phyloP scores from a whole-genome alignment of 2,888 invertebrate genomes.

The Tinea pellionella region DNA sequence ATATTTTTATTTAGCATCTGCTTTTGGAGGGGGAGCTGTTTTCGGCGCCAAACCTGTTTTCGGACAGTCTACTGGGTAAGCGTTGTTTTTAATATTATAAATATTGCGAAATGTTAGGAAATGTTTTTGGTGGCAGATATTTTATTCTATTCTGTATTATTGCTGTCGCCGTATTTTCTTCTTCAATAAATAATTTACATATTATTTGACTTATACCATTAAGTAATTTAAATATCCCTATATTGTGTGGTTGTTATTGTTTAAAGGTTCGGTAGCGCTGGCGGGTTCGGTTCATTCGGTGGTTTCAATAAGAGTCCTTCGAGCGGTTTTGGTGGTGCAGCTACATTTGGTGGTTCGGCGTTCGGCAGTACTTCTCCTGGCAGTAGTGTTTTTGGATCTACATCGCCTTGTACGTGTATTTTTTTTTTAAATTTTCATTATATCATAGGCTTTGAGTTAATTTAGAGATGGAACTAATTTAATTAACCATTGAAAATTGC shows the following conservation, averaged over 20 bases:
- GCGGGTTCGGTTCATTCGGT: constrained; percentile 34
- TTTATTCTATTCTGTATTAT: too few species aligned
- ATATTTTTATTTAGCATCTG: constrained; percentile 30
- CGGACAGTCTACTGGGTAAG: constrained; percentile 45
- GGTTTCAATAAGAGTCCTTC: constrained; percentile 50
- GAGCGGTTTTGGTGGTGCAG: constrained; percentile 47
- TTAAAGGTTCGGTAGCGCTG: constrained; percentile 12
- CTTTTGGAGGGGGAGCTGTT: constrained; percentile 48
- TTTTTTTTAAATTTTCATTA: neutral
- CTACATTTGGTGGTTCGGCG: constrained; percentile 61
- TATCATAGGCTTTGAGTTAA: too few species aligned
- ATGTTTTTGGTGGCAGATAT: too few species aligned
- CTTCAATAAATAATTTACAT: too few species aligned
- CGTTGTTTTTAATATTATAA: too few species aligned
- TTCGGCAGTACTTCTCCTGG: constrained; percentile 66
- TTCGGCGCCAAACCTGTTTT: constrained; percentile 58
- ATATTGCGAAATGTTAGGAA: too few species aligned
- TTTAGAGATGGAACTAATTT: too few species aligned
- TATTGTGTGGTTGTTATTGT: too few species aligned
- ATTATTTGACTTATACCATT: too few species aligned
- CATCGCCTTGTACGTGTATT: constrained; percentile 37
- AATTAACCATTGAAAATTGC: too few species aligned
- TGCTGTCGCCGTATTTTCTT: too few species aligned
- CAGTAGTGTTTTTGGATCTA: constrained; percentile 43
- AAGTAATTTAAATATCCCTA: too few species aligned